Percentiles rank a stretch among this genome's conserved stretches.
Conservation (phyloP, 1,140 invertebrate species). For the Drosophila erecta region DNA sequence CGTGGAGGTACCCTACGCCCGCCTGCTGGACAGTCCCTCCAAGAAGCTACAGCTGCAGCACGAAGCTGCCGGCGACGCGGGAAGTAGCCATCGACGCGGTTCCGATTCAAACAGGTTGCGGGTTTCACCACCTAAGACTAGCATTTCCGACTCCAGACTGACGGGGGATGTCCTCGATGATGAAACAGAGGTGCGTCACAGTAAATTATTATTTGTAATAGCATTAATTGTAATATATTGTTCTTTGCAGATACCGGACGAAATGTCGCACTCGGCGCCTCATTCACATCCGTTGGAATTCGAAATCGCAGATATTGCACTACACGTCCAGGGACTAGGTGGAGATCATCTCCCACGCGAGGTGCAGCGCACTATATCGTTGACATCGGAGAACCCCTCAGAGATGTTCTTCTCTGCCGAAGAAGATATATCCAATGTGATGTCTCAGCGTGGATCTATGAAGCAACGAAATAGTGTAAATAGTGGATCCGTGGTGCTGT, state of each 20-base stretch:
- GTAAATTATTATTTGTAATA: too few relatives aligned
- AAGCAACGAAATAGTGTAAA: conserved; percentile 71
- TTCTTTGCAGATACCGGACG: conserved; percentile 73
- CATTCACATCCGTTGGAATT: conserved; percentile 84
- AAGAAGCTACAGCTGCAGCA: conserved; percentile 74
- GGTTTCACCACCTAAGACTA: conserved; percentile 86
- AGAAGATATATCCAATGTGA: conserved; percentile 89
- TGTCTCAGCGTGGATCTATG: conserved; percentile 79
- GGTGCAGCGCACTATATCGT: conserved; percentile 93
- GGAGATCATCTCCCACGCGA: conserved; percentile 84
- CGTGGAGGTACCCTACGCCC: conserved; percentile 91
- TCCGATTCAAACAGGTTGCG: conserved; percentile 89
- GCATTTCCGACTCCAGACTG: conserved; percentile 92
- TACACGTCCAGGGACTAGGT: conserved; percentile 54
- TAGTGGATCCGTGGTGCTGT: conserved; percentile 73
- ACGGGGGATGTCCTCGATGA: conserved; percentile 87
- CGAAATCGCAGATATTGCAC: conserved; percentile 76
- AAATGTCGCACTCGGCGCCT: conserved; percentile 85
- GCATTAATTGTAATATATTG: not conserved
- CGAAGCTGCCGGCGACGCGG: conserved; percentile 81
- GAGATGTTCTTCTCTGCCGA: conserved; percentile 96
- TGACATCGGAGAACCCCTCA: conserved; percentile 95
- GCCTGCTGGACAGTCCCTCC: conserved; percentile 88
- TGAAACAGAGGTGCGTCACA: conserved; percentile 63
- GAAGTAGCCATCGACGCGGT: conserved; percentile 84